Percentiles rank a stretch among this genome's conserved stretches.
Conservation (phyloP, 1,140 invertebrate genomes). For the Ectropis grisescens region DNA sequence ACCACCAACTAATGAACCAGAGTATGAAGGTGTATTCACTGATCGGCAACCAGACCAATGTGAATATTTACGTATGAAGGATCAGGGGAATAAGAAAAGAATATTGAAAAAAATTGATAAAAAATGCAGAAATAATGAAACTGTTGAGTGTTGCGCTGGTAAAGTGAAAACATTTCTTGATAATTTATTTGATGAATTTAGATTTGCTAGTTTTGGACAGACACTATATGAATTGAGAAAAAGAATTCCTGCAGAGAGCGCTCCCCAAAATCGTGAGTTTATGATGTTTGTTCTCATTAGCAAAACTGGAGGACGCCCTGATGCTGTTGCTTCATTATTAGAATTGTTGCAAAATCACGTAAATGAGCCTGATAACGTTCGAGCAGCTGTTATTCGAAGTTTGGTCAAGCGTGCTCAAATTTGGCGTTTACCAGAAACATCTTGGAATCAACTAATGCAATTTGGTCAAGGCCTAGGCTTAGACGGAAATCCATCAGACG, state of each 20-base stretch:
- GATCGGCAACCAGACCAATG: too few species aligned
- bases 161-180: slow-evolving; percentile 2
- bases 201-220: slow-evolving; percentile 28
- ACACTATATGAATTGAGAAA: slow-evolving; percentile 30
- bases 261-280: slow-evolving; percentile 26
- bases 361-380: slow-evolving; percentile 33
- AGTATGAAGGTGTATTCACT: too few species aligned
- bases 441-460: slow-evolving; percentile 26
- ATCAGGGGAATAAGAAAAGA: too few species aligned
- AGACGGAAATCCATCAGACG: background rate
- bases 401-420: slow-evolving; percentile 29
- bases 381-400: slow-evolving; percentile 36
- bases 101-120: too few species aligned
- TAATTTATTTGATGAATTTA: slow-evolving; percentile 31
- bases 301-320: slow-evolving; percentile 29
- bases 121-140: too few species aligned
- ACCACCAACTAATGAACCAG: too few species aligned
- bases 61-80: too few species aligned
- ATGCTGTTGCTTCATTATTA: slow-evolving; percentile 25
- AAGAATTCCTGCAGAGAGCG: slow-evolving; percentile 21
- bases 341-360: slow-evolving; percentile 18
- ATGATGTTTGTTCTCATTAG: slow-evolving; percentile 46
- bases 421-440: slow-evolving; percentile 29
- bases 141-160: too few species aligned
- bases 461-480: slow-evolving; percentile 24